Percentiles rank a stretch among this genome's conserved stretches.
Conservation (phyloP, 2,888 invertebrate species). For the Vannuccia rotundouncinata region DNA sequence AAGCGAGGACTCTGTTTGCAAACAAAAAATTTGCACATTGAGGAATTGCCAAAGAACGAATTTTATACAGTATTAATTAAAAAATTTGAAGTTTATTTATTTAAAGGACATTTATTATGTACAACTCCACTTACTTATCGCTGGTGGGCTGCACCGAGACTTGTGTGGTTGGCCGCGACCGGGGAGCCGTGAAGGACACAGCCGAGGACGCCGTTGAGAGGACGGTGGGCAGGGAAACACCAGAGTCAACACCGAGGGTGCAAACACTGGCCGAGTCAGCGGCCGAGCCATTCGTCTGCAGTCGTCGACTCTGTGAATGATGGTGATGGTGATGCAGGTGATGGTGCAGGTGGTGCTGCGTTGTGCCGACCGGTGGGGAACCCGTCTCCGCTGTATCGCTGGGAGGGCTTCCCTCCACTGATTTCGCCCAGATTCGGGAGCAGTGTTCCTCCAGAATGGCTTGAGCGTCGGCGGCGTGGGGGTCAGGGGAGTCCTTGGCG, state of each 20-base stretch:
- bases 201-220: not conserved
- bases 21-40: no score
- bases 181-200: slow-evolving; percentile 33
- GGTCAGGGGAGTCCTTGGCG: not conserved
- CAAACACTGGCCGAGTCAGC: not conserved
- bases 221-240: not conserved
- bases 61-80: no score
- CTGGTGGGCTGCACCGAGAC: slow-evolving; percentile 44
- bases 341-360: slow-evolving; percentile 43
- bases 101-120: no score
- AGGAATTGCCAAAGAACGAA: no score
- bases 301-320: slow-evolving; percentile 55
- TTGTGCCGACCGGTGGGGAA: not conserved
- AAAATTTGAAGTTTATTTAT: no score
- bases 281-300: slow-evolving; percentile 38
- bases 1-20: not conserved
- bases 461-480: slow-evolving; percentile 48
- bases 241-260: not conserved
- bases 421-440: slow-evolving; percentile 77
- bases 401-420: slow-evolving; percentile 60
- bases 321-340: slow-evolving; percentile 58
- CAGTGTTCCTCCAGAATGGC: slow-evolving; percentile 71
- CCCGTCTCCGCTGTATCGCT: not conserved
- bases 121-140: slow-evolving; percentile 53
- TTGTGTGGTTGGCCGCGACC: slow-evolving; percentile 54